phyloP scores from a whole-genome alignment of 2,797 vertebrate species.

The Labeo calbasu region DNA sequence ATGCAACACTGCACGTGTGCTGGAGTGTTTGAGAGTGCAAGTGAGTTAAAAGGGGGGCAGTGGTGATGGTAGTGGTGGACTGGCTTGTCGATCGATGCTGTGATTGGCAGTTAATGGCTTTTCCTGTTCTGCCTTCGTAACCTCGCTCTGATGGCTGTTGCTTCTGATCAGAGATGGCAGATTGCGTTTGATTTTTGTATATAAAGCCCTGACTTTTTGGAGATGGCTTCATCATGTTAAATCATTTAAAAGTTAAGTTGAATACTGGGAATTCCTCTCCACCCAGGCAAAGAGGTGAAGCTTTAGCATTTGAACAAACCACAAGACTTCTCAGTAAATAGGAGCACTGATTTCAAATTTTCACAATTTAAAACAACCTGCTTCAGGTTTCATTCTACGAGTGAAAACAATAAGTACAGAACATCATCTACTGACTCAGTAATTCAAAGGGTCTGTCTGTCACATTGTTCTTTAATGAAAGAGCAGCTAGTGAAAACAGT shows the following conservation, averaged over 20 bases:
- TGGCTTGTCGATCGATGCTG: slow-evolving; percentile 84
- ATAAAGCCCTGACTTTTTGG: slow-evolving; percentile 78
- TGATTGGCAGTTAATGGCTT: slow-evolving; percentile 89
- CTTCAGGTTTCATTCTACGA: background rate
- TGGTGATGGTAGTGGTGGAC: slow-evolving; percentile 70
- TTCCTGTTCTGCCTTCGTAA: slow-evolving; percentile 86
- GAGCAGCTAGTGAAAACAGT: slow-evolving; percentile 26
- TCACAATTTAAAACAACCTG: background rate
- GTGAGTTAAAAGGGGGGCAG: slow-evolving; percentile 48
- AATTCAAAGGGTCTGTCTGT: slow-evolving; percentile 32
- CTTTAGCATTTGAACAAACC: slow-evolving; percentile 59
- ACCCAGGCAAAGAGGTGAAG: slow-evolving; percentile 59
- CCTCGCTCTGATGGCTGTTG: slow-evolving; percentile 82
- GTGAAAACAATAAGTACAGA: slow-evolving; percentile 23
- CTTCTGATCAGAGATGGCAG: slow-evolving; percentile 84
- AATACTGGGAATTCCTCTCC: slow-evolving; percentile 72
- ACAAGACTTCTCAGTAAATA: slow-evolving; percentile 60
- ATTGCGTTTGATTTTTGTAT: slow-evolving; percentile 81
- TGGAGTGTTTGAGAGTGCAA: slow-evolving; percentile 20
- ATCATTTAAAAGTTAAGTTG: slow-evolving; percentile 81
- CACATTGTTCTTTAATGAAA: background rate
- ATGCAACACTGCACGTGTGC: slow-evolving; percentile 23
- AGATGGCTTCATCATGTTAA: slow-evolving; percentile 83
- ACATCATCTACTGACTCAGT: slow-evolving; percentile 49
- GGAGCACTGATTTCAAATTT: slow-evolving; percentile 30